Conservation (phyloP, 2,113 vertebrate genomes). For the Brachypodius melanocephalos region DNA sequence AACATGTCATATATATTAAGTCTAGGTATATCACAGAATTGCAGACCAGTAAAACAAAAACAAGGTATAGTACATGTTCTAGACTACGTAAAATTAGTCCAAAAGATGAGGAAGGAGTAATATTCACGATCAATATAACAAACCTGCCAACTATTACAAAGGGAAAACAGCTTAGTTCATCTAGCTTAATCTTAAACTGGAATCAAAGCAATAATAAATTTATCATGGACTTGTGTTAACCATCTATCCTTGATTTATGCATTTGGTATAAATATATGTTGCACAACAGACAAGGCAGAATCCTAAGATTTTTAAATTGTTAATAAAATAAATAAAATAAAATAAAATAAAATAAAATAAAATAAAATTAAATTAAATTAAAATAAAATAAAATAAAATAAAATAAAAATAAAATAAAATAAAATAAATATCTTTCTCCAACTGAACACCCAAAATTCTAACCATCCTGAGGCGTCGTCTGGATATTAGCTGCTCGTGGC, state of each 20-base stretch:
- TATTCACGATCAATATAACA: fast-evolving
- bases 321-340: too few relatives aligned
- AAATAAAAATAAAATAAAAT: too few relatives aligned
- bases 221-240: background rate
- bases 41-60: background rate
- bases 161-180: background rate
- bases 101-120: background rate
- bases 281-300: background rate
- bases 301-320: background rate
- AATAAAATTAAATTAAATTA: too few relatives aligned
- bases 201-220: background rate
- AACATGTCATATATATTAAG: background rate
- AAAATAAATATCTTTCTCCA: background rate
- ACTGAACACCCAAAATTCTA: background rate
- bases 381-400: too few relatives aligned
- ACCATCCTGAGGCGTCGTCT: too few relatives aligned
- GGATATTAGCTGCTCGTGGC: too few relatives aligned
- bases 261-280: background rate
- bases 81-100: background rate
- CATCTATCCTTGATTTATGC: background rate
- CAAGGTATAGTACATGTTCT: background rate
- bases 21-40: background rate
- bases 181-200: background rate
- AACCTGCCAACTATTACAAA: background rate
- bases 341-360: too few relatives aligned